phyloP scores from a whole-genome alignment of 64 coral and sea anemone genomes.

The Stylophora pistillata region DNA sequence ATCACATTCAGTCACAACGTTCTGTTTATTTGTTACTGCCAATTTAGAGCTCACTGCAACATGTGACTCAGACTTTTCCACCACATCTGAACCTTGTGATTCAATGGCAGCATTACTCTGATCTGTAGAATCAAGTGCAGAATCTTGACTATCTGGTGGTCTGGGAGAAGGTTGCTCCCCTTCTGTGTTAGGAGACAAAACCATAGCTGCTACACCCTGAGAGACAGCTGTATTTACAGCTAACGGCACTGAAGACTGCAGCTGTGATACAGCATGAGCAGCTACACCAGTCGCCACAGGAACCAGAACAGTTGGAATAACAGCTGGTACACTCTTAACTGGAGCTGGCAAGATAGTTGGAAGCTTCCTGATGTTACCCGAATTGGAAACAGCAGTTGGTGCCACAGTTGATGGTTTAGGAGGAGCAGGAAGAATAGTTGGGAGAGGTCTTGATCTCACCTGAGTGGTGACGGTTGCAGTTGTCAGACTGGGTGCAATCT shows the following conservation, averaged over 20 bases:
- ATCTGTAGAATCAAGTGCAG: not conserved
- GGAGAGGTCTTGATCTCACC: constrained; percentile 77
- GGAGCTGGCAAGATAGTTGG: constrained; percentile 84
- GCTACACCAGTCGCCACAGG: constrained; percentile 52
- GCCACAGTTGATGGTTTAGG: constrained; percentile 66
- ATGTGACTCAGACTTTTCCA: not conserved
- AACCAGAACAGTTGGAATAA: constrained; percentile 74
- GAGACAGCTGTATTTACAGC: constrained; percentile 20
- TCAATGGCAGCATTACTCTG: not conserved
- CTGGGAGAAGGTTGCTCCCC: not conserved
- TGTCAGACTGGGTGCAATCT: constrained; percentile 61
- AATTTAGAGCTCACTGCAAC: not conserved
- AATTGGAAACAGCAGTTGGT: constrained; percentile 24
- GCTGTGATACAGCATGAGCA: constrained; percentile 4
- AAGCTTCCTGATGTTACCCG: constrained; percentile 49
- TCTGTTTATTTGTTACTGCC: not conserved
- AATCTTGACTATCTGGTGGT: not conserved
- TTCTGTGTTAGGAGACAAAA: not conserved
- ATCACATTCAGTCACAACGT: constrained; percentile 6
- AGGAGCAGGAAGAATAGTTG: constrained; percentile 80
- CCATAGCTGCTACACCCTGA: not conserved
- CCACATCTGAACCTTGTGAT: not conserved
- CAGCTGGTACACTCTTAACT: constrained; percentile 71
- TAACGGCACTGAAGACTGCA: constrained; percentile 20
- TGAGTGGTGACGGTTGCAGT: constrained; percentile 73